Base-by-base conservation (phyloP, 2,888 invertebrate species). In the Cenopis cana region DNA sequence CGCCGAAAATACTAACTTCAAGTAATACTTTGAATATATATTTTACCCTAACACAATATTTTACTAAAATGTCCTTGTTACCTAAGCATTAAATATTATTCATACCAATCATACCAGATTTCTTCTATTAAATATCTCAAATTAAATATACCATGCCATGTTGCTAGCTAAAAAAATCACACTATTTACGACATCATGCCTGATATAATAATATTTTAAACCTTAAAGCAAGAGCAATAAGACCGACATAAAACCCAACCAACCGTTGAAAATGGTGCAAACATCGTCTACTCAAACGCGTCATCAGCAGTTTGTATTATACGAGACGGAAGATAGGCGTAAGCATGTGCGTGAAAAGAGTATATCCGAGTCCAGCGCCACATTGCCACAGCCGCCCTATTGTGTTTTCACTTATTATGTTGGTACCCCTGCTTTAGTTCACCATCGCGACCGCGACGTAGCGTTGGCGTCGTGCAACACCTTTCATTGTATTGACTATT, bases 401-500 rank as follows among this genome's bases (percentile, higher is more conserved):
- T 61, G 61, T 71, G 56, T 60, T 67, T 61, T 50, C 36, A 67
- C 49, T 56, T 67, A 46, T 84, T 81, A 86, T 81, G 91, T 90
- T 93, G 93, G 93, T 81, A 90, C 80, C 80, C 75, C 83, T 87
- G 89, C 74, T 75, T 90, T 93, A 93, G 93, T 93, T 93, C 90
- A 88, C 90, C 89, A 93, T 93, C 92, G 94, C 93, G 93, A 88
- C 93, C 94, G 91, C 93, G 87, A 84, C 90, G 93, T 77, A 90
- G 94, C 92, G 94, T 94, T 95, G 92, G 93, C 92, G 93, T 94
- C 94, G 94, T 94, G 94, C 94, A 94, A 95, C 95, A 95, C 95
- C 95, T 95, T 95, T 95, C 95, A 95, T 95, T 95, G 95, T 95
- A 95, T 95, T 95, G 95, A 95, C 95, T 95, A 95, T 95, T 95